Evolutionary conservation across 1,140 invertebrate genomes (phyloP), one percentile per base, ranked within the genome.

Genomic region (Episyrphus balteatus): DNA sequence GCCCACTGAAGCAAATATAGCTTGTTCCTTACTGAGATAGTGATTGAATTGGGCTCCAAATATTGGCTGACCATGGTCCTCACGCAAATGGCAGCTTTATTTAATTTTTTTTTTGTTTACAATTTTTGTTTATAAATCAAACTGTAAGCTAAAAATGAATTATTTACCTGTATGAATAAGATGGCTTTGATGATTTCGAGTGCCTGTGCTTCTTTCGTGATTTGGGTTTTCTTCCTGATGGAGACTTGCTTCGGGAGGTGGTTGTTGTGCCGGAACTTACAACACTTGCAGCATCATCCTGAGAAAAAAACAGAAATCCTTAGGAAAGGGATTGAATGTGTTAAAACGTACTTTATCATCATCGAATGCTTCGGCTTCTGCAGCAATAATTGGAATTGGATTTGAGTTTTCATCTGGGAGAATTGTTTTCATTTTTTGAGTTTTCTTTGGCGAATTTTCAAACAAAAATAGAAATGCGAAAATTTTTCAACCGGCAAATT

Each of bases 31-130:
- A 50, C 84, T 86, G 5, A 93, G 66, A 61, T 89, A 77, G 51
- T 92, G 86, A 74, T 97, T 95, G 57, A 97, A 92, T 60, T 93
- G 88, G 26, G 87, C 86, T 1, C 92, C 92, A 77, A 97, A 98
- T 31, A 98, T 68, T 3, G 92, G 91, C 55, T 90, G 85, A 1
- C 84, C 86, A 73, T 97, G 92, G 62, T 96, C 91, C 71, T 98
- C 93, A 68, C 91, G 88, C 9, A 86, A 76, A 70, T 77, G 82
- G 56, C 82, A 86, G 44, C 84, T 86, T 51, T 33, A 69, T 42
- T 55, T 2, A 37, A 13, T 14, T 33, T 21, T 3, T 14, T 44
- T 36, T 37, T 17, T 6, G 13, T 30, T 2, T 6, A 30, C 13
- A 40, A n/a, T n/a, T 5, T 32, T 10, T 26, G 8, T 1, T 36